phyloP scores from a whole-genome alignment of 2,113 vertebrate species.

The Limanda limanda region DNA sequence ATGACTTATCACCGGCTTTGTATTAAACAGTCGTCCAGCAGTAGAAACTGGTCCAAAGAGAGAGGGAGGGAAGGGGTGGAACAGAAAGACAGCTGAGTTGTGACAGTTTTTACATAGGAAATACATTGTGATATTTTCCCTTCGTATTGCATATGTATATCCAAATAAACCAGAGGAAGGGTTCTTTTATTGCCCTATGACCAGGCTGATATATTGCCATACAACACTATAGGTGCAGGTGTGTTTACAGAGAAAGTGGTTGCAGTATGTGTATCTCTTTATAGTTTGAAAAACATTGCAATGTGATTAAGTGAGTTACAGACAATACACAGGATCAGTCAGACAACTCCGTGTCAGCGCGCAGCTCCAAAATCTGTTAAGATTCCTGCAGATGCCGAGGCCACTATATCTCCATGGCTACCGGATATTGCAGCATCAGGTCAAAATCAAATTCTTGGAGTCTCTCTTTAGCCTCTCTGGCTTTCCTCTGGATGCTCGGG shows the following conservation, averaged over 20 bases:
- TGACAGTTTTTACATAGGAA: constrained; percentile 17
- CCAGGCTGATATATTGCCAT: not conserved
- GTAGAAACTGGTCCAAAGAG: constrained; percentile 30
- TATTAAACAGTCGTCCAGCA: constrained; percentile 53
- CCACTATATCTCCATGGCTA: constrained; percentile 59
- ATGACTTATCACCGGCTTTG: constrained; percentile 71
- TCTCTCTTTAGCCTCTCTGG: constrained; percentile 18
- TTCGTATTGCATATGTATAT: not conserved
- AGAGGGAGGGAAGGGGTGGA: constrained; percentile 1
- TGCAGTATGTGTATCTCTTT: not conserved
- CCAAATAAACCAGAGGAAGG: no score
- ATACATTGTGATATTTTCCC: not conserved
- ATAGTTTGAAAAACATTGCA: constrained; percentile 12
- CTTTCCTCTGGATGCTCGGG: not conserved
- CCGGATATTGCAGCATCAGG: constrained; percentile 66
- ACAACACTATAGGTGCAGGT: not conserved
- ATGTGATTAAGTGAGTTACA: constrained; percentile 31
- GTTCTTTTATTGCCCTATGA: no score
- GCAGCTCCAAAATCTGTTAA: constrained; percentile 36
- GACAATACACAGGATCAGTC: constrained; percentile 36
- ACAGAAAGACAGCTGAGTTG: constrained; percentile 17
- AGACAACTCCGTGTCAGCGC: constrained; percentile 35
- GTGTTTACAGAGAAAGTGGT: not conserved
- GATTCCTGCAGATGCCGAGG: constrained; percentile 51
- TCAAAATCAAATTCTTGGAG: constrained; percentile 57